Evolutionary conservation across 2,113 vertebrate species (phyloP).

Genomic region (Dendropsophus ebraccatus): DNA sequence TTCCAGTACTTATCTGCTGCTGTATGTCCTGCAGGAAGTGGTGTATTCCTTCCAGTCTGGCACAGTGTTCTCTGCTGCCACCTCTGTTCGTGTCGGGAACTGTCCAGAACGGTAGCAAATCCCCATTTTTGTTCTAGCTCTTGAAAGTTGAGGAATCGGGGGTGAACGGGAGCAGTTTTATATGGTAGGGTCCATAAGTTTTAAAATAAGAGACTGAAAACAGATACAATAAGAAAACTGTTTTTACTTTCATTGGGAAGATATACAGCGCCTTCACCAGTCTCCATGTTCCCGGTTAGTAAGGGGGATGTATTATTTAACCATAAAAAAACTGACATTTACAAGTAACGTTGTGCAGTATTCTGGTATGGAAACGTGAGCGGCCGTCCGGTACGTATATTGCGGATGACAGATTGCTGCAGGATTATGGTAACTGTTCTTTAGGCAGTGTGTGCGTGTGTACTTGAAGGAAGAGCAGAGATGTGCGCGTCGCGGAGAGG

Average conservation of each 20-base stretch:
- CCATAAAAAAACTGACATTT: constrained; percentile 35
- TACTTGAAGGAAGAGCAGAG: constrained; percentile 48
- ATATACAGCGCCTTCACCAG: constrained; percentile 76
- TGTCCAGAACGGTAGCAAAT: too few species aligned
- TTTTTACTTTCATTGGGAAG: constrained; percentile 51
- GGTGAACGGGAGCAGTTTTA: too few species aligned
- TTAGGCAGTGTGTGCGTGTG: constrained; percentile 10
- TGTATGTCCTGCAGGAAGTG: too few species aligned
- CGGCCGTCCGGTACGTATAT: constrained; percentile 38
- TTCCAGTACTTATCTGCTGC: too few species aligned
- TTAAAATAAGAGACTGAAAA: not conserved
- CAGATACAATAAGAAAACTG: not conserved
- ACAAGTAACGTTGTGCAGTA: not conserved
- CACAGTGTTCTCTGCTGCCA: too few species aligned
- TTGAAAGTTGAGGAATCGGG: too few species aligned
- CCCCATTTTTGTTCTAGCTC: too few species aligned
- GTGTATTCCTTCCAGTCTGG: too few species aligned
- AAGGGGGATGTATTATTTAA: constrained; percentile 78
- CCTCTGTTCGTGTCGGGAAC: too few species aligned
- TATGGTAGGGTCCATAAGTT: not conserved
- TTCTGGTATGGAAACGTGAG: constrained; percentile 25
- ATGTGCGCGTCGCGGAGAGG: not conserved
- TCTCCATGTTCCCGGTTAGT: constrained; percentile 71
- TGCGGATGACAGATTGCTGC: constrained; percentile 50
- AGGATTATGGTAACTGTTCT: constrained; percentile 56